Conservation (phyloP, 2,888 invertebrate species). For the Zygothrica quintamaculata region DNA sequence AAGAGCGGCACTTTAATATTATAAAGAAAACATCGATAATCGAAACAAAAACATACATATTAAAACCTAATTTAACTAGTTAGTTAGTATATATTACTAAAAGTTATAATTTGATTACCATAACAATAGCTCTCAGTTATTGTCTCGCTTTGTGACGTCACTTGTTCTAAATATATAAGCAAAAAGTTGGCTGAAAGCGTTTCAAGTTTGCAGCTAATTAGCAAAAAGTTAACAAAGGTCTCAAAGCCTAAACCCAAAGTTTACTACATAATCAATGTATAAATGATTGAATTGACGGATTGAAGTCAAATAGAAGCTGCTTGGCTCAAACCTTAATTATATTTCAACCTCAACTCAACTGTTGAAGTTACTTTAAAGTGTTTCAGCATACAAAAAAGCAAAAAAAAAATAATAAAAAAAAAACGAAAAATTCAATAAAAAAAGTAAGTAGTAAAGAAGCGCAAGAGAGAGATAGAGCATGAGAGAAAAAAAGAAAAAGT, state of each 20-base stretch:
- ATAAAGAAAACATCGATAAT: too few species aligned
- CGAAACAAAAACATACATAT: too few species aligned
- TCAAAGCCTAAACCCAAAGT: slow-evolving; percentile 8
- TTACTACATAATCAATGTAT: slow-evolving; percentile 11
- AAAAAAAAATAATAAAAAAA: slow-evolving; percentile 3
- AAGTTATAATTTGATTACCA: too few species aligned
- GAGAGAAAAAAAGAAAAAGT: slow-evolving; percentile 4
- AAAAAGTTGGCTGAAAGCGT: not conserved
- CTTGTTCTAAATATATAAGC: too few species aligned
- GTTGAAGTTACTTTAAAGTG: slow-evolving; percentile 34
- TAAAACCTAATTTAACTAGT: too few species aligned
- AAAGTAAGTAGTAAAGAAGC: slow-evolving; percentile 12
- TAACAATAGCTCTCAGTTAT: too few species aligned
- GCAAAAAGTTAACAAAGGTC: slow-evolving; percentile 44
- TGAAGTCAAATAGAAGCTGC: slow-evolving; percentile 12
- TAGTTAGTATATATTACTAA: too few species aligned
- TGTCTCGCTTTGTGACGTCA: too few species aligned
- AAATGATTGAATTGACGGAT: slow-evolving; percentile 15
- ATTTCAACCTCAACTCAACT: slow-evolving; percentile 44
- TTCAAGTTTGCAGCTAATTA: slow-evolving; percentile 51
- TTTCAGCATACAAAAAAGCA: slow-evolving; percentile 25
- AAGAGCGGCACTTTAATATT: too few species aligned
- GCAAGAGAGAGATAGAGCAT: not conserved
- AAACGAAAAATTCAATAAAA: slow-evolving; percentile 43
- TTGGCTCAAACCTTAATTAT: slow-evolving; percentile 51